Evolutionary conservation across 2,113 vertebrate species (phyloP), one percentile per base, ranked within the genome.

Genomic region (Pagrus major): DNA sequence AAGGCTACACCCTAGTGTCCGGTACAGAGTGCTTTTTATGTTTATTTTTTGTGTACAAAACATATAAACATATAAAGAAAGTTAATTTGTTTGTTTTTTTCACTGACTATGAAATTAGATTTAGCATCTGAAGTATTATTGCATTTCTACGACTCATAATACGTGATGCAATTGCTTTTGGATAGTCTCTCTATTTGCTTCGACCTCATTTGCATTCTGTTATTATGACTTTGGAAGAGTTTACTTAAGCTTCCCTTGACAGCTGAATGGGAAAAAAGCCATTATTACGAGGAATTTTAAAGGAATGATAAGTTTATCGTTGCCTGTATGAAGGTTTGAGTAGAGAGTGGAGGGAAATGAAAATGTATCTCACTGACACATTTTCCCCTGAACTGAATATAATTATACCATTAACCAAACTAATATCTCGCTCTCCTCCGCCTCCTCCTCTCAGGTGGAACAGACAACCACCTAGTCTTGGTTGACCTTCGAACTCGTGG

Each of bases 381-480:
- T 70, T 49, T 21, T 46, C 20, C 11, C 25, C 25, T 21, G 16
- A 61, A 47, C 7, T 55, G 2, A 54, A 66, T 11, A 20, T 25
- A 0, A 12, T 25, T 42, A 21, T 44, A n/a, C 15, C 14, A 46
- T 18, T 14, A 70, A 60, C 4, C 39, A 69, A 47, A 59, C 20
- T 25, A 6, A 41, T n/a, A n/a, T n/a, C n/a, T n/a, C n/a, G n/a
- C n/a, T n/a, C 41, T 18, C 60, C 5, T 16, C 16, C 20, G 6
- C 18, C 6, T 61, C n/a, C 11, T 66, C 16, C 15, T 65, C 44
- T 54, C 78, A 98, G 97, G 97, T 9, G 96, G 97, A 82, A 98
- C 97, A 0, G 97, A 98, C 89, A 98, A 96, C 89, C 97, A 98
- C 91, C 89, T 99, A 76, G 96, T 98, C 52, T 94, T 99, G 87